Evolutionary conservation across 2,113 vertebrate species (phyloP).

Genomic region (Pantherophis guttatus): DNA sequence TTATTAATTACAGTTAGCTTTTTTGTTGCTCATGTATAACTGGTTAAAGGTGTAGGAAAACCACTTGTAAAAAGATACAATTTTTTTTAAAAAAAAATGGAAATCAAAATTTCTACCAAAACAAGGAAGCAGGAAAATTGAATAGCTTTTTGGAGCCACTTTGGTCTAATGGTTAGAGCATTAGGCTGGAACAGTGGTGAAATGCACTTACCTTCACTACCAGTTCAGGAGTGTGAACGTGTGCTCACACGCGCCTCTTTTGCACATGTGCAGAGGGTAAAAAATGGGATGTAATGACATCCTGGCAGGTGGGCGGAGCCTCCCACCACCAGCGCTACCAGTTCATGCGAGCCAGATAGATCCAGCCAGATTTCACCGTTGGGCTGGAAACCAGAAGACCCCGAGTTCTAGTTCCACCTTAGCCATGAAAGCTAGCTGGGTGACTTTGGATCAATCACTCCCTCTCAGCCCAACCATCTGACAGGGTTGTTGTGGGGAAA

Average conservation of each 20-base stretch:
- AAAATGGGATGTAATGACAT: too few relatives aligned
- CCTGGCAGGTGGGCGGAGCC: too few relatives aligned
- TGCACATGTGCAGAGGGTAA: too few relatives aligned
- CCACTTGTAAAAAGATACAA: neutral
- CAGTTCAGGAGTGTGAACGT: too few relatives aligned
- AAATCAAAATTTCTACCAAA: neutral
- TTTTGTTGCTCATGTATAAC: neutral
- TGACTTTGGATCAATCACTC: neutral
- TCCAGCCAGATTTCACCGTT: too few relatives aligned
- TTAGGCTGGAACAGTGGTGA: neutral
- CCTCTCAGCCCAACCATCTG: neutral
- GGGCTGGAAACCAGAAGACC: neutral
- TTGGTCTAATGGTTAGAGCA: neutral
- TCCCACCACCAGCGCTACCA: too few relatives aligned
- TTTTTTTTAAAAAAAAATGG: neutral
- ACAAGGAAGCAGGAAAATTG: neutral
- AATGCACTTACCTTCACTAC: too few relatives aligned
- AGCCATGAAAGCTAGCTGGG: neutral
- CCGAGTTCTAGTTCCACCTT: neutral
- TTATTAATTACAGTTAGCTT: neutral
- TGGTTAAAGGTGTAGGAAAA: neutral
- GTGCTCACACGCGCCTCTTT: too few relatives aligned
- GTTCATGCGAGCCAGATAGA: too few relatives aligned
- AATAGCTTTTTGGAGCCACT: neutral
- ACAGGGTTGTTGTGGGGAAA: neutral